Evolutionary conservation across 2,797 vertebrate species (phyloP).

Genomic region (Sylvilagus floridanus): DNA sequence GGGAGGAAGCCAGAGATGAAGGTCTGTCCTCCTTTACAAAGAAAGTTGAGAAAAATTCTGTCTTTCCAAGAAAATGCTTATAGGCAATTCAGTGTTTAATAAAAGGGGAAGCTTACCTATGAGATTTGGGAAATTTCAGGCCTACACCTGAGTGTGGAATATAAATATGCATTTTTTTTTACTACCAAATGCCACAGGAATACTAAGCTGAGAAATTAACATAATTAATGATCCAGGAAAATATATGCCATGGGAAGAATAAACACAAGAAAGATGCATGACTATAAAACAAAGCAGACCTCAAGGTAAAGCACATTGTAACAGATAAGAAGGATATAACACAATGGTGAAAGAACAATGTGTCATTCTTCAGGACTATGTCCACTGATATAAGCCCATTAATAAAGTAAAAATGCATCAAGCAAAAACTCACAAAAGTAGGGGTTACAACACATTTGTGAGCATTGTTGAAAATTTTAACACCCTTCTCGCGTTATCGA

Average conservation of each 20-base stretch:
- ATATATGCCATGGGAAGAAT: background rate
- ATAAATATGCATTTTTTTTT: constrained; percentile 26
- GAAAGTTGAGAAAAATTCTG: constrained; percentile 23
- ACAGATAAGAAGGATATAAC: background rate
- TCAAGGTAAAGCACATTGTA: constrained; percentile 30
- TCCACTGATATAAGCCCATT: background rate
- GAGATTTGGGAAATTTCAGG: constrained; percentile 12
- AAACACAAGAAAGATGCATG: background rate
- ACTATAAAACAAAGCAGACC: constrained; percentile 9
- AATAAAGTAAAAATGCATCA: background rate
- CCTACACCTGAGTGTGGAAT: background rate
- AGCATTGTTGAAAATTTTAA: background rate
- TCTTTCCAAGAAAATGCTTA: background rate
- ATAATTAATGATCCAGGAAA: constrained; percentile 16
- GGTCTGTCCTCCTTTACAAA: background rate
- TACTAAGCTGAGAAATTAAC: constrained; percentile 31
- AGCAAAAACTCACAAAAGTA: constrained; percentile 22
- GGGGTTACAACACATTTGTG: background rate
- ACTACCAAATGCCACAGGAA: background rate
- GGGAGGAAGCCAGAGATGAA: background rate
- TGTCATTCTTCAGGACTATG: background rate
- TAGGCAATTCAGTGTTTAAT: background rate
- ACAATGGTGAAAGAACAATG: background rate
- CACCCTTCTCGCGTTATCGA: background rate
- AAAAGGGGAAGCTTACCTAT: background rate